Evolutionary conservation across 2,113 vertebrate species (phyloP), one percentile per base, ranked within the genome.

Genomic region (Ochotona princeps): DNA sequence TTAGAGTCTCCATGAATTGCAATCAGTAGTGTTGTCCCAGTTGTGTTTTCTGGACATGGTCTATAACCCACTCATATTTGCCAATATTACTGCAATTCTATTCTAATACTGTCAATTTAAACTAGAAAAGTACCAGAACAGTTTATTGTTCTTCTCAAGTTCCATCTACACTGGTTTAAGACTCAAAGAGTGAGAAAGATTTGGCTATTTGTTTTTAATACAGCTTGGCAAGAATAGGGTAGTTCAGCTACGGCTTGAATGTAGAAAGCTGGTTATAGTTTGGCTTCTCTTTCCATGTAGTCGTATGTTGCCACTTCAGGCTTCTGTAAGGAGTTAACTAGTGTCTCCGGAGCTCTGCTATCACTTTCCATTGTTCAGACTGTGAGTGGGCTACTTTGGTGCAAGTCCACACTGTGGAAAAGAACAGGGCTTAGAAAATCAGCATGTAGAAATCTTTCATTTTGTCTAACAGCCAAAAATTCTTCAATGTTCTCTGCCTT

Each of bases 351-450:
- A 63, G 54, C 8, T 86, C 78, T 26, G 90, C 38, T 44, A 44
- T 44, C 5, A 7, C 73, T 73, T 94, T 97, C 93, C 84, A 90
- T 9, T 44, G 38, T 44, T 44, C 38, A 44, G 38, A 57, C 65
- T 96, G 94, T 65, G 94, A 97, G 79, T 96, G 25, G 23, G 81
- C 84, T 38, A 84, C 23, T 74, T 94, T 96, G 90, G 90, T 89
- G 87, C 70, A 95, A 96, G 85, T 97, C 85, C 81, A 96, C 38
- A 47, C 38, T 93, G 61, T 81, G 90, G 49, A 93, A 91, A 28
- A 95, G 86, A 30, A n/a, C 51, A 38, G 89, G 76, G 35, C 38
- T 44, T 44, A 95, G 94, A 44, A 44, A 44, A 93, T 97, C 96
- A 54, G 95, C 92, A 23, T 96, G 95, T 79, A 93, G 66, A 92